Evolutionary conservation across 2,113 vertebrate genomes (phyloP).

Genomic region (Aphyosemion australe): DNA sequence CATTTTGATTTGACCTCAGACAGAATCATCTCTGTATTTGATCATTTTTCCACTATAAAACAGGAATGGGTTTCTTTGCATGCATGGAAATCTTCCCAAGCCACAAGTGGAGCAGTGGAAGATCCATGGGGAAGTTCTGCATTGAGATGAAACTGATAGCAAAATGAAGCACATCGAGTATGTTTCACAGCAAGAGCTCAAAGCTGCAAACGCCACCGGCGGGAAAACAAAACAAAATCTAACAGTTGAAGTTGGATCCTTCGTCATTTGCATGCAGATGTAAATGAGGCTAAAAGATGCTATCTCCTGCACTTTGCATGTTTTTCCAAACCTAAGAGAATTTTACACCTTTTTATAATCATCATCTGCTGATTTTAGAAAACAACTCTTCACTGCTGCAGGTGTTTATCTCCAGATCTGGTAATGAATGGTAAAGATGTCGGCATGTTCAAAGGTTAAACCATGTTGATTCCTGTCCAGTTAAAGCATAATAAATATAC

Average conservation of each 20-base stretch:
- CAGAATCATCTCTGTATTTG: no score
- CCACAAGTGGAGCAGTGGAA: not conserved
- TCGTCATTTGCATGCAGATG: constrained; percentile 45
- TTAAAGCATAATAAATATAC: not conserved
- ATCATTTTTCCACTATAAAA: not conserved
- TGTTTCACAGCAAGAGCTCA: not conserved
- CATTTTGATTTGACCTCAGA: no score
- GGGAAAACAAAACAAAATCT: constrained; percentile 2
- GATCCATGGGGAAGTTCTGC: constrained; percentile 6
- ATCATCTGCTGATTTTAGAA: not conserved
- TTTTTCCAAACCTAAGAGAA: constrained; percentile 28
- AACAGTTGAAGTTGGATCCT: constrained; percentile 18
- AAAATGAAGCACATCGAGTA: not conserved
- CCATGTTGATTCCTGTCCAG: not conserved
- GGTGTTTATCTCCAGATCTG: not conserved
- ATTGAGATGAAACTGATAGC: not conserved
- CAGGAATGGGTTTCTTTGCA: not conserved
- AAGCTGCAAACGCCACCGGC: not conserved
- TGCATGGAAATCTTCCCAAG: not conserved
- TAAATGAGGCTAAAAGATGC: constrained; percentile 35
- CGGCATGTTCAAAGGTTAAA: not conserved
- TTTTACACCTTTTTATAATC: constrained; percentile 3
- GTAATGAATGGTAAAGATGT: not conserved
- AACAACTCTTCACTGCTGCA: not conserved
- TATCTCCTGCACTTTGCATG: constrained; percentile 32